Conservation (phyloP, 2,113 vertebrate species). For the Hippocampus abdominalis region DNA sequence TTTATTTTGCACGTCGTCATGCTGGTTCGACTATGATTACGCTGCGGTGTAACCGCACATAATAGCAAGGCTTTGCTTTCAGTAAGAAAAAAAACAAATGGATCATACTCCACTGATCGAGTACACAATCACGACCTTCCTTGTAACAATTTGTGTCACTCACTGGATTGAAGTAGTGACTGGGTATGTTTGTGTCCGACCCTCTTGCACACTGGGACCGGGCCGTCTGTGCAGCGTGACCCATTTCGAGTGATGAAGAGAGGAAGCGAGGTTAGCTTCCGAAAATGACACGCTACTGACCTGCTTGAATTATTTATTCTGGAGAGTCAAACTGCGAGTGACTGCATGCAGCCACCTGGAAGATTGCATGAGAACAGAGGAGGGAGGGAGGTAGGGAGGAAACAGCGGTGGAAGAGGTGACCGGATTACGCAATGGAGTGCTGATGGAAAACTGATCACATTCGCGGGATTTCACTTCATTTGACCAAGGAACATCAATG, state of each 20-base stretch:
- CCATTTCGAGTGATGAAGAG: constrained; percentile 58
- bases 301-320: constrained; percentile 66
- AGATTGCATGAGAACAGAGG: constrained; percentile 13
- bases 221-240: constrained; percentile 49
- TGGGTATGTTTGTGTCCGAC: background rate
- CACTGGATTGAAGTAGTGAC: background rate
- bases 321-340: constrained; percentile 32
- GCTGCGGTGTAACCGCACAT: too few species aligned
- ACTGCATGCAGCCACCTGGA: constrained; percentile 50
- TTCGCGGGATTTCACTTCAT: too few species aligned
- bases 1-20: too few species aligned
- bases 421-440: constrained; percentile 18
- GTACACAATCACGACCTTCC: too few species aligned
- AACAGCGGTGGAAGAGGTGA: constrained; percentile 4
- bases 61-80: too few species aligned
- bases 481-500: too few species aligned
- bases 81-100: too few species aligned
- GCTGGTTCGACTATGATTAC: too few species aligned
- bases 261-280: constrained; percentile 40
- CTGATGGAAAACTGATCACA: background rate
- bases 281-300: constrained; percentile 30
- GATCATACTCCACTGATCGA: too few species aligned
- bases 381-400: background rate
- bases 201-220: constrained; percentile 21
- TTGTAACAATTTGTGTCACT: background rate